Base-by-base conservation (phyloP, 2,797 vertebrate species). In the Yasuhikotakia modesta region DNA sequence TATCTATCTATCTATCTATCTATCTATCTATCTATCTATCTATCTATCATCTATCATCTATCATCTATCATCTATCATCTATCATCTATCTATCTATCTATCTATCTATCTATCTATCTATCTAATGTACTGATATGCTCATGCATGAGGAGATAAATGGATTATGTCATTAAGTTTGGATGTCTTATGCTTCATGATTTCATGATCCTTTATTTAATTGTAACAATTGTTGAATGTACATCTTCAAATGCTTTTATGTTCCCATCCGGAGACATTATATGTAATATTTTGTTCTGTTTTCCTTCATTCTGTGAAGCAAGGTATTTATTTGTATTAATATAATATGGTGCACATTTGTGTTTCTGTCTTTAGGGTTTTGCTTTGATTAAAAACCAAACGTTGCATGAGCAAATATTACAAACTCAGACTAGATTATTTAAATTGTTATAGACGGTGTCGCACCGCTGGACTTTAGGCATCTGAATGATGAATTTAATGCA, bases 11-110 rank as follows among this genome's bases (percentile, higher is more conserved):
- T 65, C 69, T 61, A 24, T 68, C 66, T 68, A 21, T 69, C 67
- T 53, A 52, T 27, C 45, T 53, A 52, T 69, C 45, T 53, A 32
- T 70, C 67, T 32, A 63, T 32, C 6, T 7, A 65, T 65, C 32
- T 39, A 43, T 65, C 35, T 27, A 27, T 27, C n/a, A 43, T 32
- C 43, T 16, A 46, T 67, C 65, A 46, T 46, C 45, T 46, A 32
- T 32, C 30, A 32, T 32, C 30, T 32, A 32, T 32, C 30, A 32
- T 32, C 30, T 32, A 32, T 32, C 30, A 52, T 70, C 46, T 53
- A 35, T 70, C 67, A 30, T 68, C 65, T 48, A 68, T 21, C 35
- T 68, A 68, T 68, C 19, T 48, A 68, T 68, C 43, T 46, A 68
- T 46, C 43, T 46, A 69, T 69, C 22, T 50, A 69, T 69, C 22